These are phyloP conservation scores for Drosophila atripex DNA, from an alignment of 2,888 invertebrate species.

Conservation along the genomic window DNA sequence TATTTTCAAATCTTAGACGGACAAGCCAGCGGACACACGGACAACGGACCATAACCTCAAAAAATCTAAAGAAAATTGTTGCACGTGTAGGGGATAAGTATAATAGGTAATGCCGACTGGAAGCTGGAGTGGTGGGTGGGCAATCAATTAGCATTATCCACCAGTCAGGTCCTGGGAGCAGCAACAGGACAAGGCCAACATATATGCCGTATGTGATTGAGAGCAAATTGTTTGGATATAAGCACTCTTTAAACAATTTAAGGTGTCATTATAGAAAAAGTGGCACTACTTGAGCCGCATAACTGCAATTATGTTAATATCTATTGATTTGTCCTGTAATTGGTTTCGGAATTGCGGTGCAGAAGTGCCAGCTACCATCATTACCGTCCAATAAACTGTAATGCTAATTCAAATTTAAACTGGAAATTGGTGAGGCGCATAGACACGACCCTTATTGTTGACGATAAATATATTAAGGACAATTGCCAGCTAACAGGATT, in stretches of 20 bases:
- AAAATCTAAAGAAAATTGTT: background rate
- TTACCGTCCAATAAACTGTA: background rate
- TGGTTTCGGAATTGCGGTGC: background rate
- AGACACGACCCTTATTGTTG: background rate
- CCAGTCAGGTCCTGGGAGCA: background rate
- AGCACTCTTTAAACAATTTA: background rate
- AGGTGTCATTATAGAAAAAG: too few species aligned
- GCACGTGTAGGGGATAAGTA: background rate
- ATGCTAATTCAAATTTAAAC: background rate
- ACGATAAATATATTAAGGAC: background rate
- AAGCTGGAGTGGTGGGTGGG: background rate
- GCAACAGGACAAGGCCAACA: background rate
- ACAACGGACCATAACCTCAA: background rate
- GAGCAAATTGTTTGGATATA: background rate
- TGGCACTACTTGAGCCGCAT: background rate
- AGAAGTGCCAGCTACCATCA: background rate
- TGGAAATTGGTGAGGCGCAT: background rate
- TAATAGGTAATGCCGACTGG: background rate
- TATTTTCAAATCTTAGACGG: background rate
- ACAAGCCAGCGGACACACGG: background rate
- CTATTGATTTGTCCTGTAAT: background rate
- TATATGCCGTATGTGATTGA: background rate
- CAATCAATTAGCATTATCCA: slow-evolving; percentile 1
- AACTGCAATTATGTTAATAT: background rate
- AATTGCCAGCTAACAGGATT: background rate